Percentiles rank a stretch among this genome's conserved stretches.
phyloP scores from a whole-genome alignment of 2,888 invertebrate genomes.

The Rotaria macrura region DNA sequence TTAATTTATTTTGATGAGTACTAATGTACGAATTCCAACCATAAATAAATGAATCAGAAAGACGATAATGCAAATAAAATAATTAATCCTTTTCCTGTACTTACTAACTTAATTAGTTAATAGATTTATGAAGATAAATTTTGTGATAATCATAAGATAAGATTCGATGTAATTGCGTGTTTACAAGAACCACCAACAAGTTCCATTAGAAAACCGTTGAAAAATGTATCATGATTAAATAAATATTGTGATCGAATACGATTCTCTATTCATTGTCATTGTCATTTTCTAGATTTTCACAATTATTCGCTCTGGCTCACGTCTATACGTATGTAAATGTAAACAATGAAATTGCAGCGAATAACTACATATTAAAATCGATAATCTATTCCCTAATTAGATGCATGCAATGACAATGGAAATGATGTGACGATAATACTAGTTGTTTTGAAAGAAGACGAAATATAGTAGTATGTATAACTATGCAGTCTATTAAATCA shows the following conservation, averaged over 20 bases:
- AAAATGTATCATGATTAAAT: slow-evolving; percentile 3
- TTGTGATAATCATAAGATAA: background rate
- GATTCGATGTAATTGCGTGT: background rate
- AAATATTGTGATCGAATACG: background rate
- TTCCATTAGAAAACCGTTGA: background rate
- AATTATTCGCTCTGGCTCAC: background rate
- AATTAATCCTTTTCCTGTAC: background rate
- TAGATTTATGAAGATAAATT: background rate
- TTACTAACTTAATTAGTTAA: no score
- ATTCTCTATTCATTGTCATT: background rate
- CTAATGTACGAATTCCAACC: background rate
- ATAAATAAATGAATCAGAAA: background rate
- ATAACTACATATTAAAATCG: background rate
- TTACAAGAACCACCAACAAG: background rate
- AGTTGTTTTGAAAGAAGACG: no score
- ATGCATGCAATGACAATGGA: background rate
- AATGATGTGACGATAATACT: background rate
- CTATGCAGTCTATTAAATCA: no score
- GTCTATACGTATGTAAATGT: background rate
- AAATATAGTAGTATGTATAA: no score
- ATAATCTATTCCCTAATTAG: background rate
- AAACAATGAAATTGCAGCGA: background rate
- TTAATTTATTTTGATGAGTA: background rate
- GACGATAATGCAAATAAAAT: background rate
- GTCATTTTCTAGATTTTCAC: background rate